These are phyloP conservation scores for Temnothorax longispinosus DNA, from an alignment of 1,140 invertebrate species.

Conservation along the genomic window DNA sequence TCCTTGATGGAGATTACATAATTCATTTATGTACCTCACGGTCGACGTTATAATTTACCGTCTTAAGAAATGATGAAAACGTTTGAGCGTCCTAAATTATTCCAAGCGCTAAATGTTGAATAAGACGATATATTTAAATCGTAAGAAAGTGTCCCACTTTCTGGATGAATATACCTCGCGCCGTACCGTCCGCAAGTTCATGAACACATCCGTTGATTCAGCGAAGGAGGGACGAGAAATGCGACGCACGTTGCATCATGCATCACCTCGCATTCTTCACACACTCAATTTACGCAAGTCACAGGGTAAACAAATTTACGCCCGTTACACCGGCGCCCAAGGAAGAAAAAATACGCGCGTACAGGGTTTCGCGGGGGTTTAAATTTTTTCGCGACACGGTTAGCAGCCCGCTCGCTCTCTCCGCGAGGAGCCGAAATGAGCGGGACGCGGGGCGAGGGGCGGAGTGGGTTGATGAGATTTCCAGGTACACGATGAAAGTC, in stretches of 20 bases:
- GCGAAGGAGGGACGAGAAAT: background rate
- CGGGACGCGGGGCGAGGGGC: background rate
- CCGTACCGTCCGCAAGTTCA: conserved; percentile 34
- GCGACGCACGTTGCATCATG: background rate
- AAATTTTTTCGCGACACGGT: conserved; percentile 47
- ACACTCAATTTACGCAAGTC: conserved; percentile 35
- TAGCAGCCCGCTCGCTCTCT: background rate
- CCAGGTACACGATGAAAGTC: conserved; percentile 47
- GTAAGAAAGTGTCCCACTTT: conserved; percentile 18
- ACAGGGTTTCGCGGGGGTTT: background rate
- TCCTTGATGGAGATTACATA: background rate
- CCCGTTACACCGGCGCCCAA: conserved; percentile 43
- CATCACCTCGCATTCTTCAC: background rate
- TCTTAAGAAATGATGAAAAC: conserved; percentile 5
- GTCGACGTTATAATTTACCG: background rate
- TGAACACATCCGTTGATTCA: conserved; percentile 41
- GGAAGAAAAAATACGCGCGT: conserved; percentile 21
- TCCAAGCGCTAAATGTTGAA: conserved; percentile 22
- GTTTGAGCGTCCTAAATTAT: conserved; percentile 27
- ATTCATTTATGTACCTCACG: background rate
- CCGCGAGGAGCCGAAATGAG: conserved; percentile 24
- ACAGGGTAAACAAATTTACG: conserved; percentile 45
- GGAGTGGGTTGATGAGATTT: conserved; percentile 40
- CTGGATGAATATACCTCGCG: conserved; percentile 8
- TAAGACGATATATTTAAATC: conserved; percentile 33